phyloP scores from a whole-genome alignment of 2,888 invertebrate genomes.

The Watsonalla cultraria region DNA sequence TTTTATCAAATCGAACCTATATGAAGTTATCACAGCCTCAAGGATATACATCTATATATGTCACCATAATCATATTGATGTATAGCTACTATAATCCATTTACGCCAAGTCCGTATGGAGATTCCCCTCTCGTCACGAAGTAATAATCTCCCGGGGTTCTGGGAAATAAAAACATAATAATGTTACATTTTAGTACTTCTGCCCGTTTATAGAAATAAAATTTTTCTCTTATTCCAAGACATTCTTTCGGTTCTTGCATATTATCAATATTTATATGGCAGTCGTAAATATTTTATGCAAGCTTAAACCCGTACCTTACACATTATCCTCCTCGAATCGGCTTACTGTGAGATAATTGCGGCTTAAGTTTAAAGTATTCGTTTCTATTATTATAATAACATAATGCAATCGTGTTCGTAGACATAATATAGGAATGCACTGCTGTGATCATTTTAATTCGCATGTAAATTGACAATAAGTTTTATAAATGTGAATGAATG shows the following conservation, averaged over 20 bases:
- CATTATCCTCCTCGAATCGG: not conserved
- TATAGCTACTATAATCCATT: constrained; percentile 38
- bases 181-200: not conserved
- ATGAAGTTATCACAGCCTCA: constrained; percentile 19
- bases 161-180: constrained; percentile 21
- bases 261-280: not conserved
- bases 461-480: no score
- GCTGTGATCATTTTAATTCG: no score
- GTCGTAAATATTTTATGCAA: not conserved
- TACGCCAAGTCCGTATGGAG: constrained; percentile 54
- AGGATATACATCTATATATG: constrained; percentile 5
- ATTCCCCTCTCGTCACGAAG: constrained; percentile 39
- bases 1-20: not conserved
- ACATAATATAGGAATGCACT: no score
- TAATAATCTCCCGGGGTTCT: constrained; percentile 58
- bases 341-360: no score
- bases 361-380: no score
- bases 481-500: no score
- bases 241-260: not conserved
- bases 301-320: not conserved
- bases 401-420: no score
- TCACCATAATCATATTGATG: not conserved
- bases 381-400: no score
- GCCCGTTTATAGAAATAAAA: not conserved
- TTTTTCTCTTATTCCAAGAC: not conserved